Conservation (phyloP, 2,797 vertebrate genomes). For the Falco biarmicus region DNA sequence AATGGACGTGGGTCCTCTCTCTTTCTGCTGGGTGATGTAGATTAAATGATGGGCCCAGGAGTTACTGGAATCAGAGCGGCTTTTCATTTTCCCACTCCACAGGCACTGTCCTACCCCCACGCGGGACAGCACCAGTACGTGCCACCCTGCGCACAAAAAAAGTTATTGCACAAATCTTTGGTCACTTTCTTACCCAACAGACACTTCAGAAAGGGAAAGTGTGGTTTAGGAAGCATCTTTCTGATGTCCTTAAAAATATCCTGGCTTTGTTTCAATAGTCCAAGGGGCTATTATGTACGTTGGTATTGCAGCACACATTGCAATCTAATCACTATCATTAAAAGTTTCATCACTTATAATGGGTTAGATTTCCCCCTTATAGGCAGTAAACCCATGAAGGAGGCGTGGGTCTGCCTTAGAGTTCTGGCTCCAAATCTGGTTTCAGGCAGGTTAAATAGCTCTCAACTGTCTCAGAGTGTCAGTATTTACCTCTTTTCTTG, state of each 20-base stretch:
- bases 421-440: background rate
- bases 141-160: background rate
- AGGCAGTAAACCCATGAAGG: background rate
- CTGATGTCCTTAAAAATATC: background rate
- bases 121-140: background rate
- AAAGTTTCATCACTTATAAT: background rate
- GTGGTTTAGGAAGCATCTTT: background rate
- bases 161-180: background rate
- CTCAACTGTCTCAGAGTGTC: background rate
- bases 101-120: background rate
- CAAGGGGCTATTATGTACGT: background rate
- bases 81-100: background rate
- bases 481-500: background rate
- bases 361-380: background rate
- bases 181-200: background rate
- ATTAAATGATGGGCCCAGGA: background rate
- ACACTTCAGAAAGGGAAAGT: background rate
- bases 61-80: background rate
- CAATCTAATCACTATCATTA: background rate
- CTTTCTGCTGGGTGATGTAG: background rate
- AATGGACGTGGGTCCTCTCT: background rate
- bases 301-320: background rate
- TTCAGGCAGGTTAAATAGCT: background rate
- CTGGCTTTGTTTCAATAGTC: background rate
- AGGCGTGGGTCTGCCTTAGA: background rate